Percentiles rank a stretch among this genome's conserved stretches.
Evolutionary conservation across 2,888 invertebrate genomes (phyloP).

Genomic region (Electrophaes corylata): DNA sequence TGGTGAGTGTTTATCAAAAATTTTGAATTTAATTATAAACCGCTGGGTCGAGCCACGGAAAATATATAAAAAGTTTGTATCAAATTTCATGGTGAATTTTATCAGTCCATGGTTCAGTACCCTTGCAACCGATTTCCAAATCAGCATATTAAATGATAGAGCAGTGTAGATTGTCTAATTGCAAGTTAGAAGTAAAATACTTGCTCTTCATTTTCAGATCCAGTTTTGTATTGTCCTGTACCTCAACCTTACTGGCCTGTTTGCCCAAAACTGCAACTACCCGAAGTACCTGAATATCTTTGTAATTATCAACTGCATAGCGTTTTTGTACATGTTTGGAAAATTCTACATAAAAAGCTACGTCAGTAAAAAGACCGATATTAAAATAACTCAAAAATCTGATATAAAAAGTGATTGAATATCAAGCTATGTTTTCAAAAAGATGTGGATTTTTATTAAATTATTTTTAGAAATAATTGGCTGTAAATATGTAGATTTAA

Average conservation of each 20-base stretch:
- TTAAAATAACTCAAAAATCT: constrained; percentile 10
- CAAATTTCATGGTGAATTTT: too few relatives aligned
- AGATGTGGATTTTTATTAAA: not conserved
- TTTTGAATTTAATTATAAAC: too few relatives aligned
- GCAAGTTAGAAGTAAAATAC: too few relatives aligned
- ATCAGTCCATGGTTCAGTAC: too few relatives aligned
- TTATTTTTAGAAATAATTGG: not conserved
- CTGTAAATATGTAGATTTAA: not conserved
- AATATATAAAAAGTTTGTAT: too few relatives aligned
- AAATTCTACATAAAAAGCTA: constrained; percentile 88
- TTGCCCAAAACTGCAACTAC: constrained; percentile 84
- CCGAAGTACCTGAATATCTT: constrained; percentile 85
- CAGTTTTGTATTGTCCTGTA: constrained; percentile 88
- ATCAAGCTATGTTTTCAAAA: not conserved
- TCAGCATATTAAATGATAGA: too few relatives aligned
- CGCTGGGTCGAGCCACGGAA: too few relatives aligned
- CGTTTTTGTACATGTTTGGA: constrained; percentile 89
- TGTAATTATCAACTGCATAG: constrained; percentile 83
- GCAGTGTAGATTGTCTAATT: too few relatives aligned
- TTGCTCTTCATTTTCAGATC: constrained; percentile 68
- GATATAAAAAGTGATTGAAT: not conserved
- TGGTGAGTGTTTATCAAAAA: constrained; percentile 78
- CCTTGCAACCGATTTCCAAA: too few relatives aligned
- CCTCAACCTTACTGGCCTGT: constrained; percentile 84
- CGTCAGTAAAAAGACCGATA: constrained; percentile 41